phyloP scores from a whole-genome alignment of 2,113 vertebrate species.

The Litocranius walleri region DNA sequence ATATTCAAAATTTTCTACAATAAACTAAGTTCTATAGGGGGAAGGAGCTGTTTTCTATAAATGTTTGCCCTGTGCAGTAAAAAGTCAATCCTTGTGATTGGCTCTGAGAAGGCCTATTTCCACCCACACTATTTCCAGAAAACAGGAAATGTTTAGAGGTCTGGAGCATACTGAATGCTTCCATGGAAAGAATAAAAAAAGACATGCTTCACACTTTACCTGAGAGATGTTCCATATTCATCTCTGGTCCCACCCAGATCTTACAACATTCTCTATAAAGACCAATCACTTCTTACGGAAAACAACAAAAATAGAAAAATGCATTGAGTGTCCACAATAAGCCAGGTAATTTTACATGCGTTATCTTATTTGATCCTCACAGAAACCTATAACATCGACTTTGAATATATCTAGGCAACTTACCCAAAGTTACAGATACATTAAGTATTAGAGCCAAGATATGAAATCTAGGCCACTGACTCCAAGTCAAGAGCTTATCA shows the following conservation, averaged over 20 bases:
- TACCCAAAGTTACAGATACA: background rate
- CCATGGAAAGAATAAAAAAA: background rate
- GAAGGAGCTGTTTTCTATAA: background rate
- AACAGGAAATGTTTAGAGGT: background rate
- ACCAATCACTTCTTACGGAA: background rate
- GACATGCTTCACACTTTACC: background rate
- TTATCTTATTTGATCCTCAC: background rate
- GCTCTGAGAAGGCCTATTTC: background rate
- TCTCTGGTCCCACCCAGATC: background rate
- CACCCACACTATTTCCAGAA: background rate
- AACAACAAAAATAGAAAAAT: background rate
- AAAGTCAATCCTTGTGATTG: background rate
- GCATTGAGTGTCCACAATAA: background rate
- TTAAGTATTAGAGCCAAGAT: background rate
- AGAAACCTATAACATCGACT: background rate
- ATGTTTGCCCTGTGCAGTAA: background rate
- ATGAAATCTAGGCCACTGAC: background rate
- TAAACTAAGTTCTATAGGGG: background rate
- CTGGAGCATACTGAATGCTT: background rate
- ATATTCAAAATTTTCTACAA: slow-evolving; percentile 11
- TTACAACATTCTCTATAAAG: background rate
- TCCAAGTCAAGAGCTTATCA: background rate
- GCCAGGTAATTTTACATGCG: background rate
- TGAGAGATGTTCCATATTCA: background rate
- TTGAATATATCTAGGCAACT: background rate